Conservation (phyloP, 2,113 vertebrate species). For the Tragelaphus strepsiceros region DNA sequence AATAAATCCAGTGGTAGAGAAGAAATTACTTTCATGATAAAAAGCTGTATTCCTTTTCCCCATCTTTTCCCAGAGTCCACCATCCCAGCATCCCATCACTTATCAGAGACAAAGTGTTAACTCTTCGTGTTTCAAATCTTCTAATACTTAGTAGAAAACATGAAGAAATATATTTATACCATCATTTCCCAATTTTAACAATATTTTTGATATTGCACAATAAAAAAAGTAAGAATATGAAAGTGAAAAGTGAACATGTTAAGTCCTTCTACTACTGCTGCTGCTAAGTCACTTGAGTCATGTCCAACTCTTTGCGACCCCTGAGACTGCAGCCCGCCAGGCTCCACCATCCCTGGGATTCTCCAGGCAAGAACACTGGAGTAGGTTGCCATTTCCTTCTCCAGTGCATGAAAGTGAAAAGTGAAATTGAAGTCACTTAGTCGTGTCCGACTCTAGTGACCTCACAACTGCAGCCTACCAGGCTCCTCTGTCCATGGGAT, state of each 20-base stretch:
- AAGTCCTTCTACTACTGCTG: neutral
- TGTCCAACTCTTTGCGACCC: no score
- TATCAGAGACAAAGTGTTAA: neutral
- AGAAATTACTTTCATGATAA: neutral
- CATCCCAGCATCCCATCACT: neutral
- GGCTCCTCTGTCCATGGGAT: no score
- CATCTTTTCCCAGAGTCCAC: neutral
- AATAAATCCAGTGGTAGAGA: neutral
- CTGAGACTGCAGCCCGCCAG: no score
- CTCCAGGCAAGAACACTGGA: no score
- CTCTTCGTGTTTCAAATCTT: neutral
- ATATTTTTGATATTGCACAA: neutral
- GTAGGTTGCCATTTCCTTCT: no score
- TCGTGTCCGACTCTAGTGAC: no score
- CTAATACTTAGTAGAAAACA: neutral
- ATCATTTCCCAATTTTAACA: neutral
- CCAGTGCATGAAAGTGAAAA: no score
- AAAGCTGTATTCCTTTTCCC: neutral
- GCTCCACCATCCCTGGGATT: no score
- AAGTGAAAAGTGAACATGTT: neutral
- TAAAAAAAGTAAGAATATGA: neutral
- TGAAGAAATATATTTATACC: neutral
- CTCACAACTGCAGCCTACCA: no score
- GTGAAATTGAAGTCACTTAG: no score
- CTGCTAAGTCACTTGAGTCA: no score